phyloP scores from a whole-genome alignment of 2,888 invertebrate species.

The Mantis religiosa region DNA sequence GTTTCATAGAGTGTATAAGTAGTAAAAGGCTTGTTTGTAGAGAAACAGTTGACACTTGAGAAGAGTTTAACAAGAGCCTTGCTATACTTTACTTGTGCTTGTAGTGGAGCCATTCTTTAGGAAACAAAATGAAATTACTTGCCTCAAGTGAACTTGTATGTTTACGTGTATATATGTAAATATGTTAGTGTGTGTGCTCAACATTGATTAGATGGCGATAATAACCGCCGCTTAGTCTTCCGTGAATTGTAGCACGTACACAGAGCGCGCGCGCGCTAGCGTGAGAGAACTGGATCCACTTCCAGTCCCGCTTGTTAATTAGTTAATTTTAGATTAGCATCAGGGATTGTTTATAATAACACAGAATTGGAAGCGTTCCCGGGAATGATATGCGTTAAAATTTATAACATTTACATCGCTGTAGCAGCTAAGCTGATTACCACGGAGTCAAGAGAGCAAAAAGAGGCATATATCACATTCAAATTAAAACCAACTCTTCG shows the following conservation, averaged over 20 bases:
- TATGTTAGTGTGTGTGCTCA: neutral
- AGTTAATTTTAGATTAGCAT: neutral
- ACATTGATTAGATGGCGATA: neutral
- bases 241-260: neutral
- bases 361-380: neutral
- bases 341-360: neutral
- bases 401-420: neutral
- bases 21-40: too few relatives aligned
- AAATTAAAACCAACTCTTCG: neutral
- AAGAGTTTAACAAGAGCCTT: too few relatives aligned
- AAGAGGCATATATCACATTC: neutral
- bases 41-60: too few relatives aligned
- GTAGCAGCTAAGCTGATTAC: neutral
- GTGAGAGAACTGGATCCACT: neutral
- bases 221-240: neutral
- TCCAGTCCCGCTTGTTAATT: neutral
- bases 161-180: neutral
- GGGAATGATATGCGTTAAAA: neutral
- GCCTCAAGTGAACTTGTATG: neutral
- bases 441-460: neutral
- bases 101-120: neutral
- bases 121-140: neutral
- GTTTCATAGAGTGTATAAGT: too few relatives aligned
- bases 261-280: neutral
- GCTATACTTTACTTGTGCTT: too few relatives aligned